These are phyloP conservation scores for Ceryle rudis DNA, from an alignment of 2,797 vertebrate species.

Conservation along the genomic window DNA sequence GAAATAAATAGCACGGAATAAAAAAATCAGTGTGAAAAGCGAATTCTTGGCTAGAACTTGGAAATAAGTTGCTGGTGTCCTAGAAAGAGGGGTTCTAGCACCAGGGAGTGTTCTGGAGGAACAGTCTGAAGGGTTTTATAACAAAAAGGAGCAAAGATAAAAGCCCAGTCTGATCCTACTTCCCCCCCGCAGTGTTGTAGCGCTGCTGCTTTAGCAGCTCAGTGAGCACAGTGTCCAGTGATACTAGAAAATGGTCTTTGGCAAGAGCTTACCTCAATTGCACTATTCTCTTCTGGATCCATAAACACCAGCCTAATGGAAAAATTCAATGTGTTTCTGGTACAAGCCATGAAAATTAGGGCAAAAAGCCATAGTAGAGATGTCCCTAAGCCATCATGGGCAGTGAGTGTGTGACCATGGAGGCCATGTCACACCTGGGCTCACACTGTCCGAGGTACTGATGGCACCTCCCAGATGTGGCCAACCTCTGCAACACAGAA, in stretches of 20 bases:
- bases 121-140: not conserved
- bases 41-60: not conserved
- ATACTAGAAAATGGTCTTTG: not conserved
- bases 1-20: not conserved
- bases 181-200: not conserved
- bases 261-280: not conserved
- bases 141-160: not conserved
- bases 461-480: not conserved
- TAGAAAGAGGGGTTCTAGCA: not conserved
- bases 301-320: not conserved
- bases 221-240: not conserved
- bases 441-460: constrained; percentile 66
- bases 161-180: not conserved
- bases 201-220: not conserved
- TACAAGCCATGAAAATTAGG: not conserved
- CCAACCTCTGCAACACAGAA: accelerated
- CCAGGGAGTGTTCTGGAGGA: not conserved
- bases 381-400: accelerated
- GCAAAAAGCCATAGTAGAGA: not conserved
- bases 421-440: not conserved
- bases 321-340: not conserved
- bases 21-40: not conserved
- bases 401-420: not conserved
- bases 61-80: not conserved
- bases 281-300: not conserved